phyloP scores from a whole-genome alignment of 2,888 invertebrate genomes.

The Diadegma fenestrale region DNA sequence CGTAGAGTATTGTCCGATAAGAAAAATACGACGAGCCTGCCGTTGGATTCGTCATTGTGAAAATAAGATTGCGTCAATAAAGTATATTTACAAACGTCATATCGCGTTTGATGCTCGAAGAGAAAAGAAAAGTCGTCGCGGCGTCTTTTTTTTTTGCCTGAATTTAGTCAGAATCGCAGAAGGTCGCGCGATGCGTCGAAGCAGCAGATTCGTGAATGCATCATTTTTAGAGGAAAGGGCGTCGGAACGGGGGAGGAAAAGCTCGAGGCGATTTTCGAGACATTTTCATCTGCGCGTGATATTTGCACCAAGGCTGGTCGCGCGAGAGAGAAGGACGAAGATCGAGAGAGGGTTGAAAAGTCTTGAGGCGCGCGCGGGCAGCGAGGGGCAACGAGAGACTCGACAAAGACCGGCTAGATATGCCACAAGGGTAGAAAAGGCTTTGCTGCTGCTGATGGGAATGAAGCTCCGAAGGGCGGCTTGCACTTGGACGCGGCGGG shows the following conservation, averaged over 20 bases:
- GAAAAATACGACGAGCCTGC: not conserved
- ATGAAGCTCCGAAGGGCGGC: constrained; percentile 43
- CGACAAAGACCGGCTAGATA: constrained; percentile 59
- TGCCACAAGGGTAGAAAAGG: constrained; percentile 42
- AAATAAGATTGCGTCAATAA: not conserved
- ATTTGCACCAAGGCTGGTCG: constrained; percentile 73
- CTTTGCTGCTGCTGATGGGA: constrained; percentile 12
- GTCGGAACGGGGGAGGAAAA: constrained; percentile 59
- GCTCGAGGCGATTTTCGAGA: constrained; percentile 74
- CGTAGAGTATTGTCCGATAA: constrained; percentile 49
- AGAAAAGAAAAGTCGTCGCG: not conserved
- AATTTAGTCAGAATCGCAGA: not conserved
- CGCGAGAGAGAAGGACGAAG: constrained; percentile 19
- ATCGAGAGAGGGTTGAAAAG: constrained; percentile 35
- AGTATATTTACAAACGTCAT: not conserved
- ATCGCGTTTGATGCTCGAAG: not conserved
- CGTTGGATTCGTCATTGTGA: not conserved
- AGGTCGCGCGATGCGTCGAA: not conserved
- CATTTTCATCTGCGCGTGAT: constrained; percentile 76
- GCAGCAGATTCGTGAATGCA: not conserved
- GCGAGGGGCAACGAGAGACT: constrained; percentile 5
- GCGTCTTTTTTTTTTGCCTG: not conserved
- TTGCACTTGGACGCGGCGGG: not conserved
- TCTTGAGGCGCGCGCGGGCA: constrained; percentile 1
- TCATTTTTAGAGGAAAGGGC: too few relatives aligned